Evolutionary conservation across 2,888 invertebrate genomes (phyloP).

Genomic region (Alsophila aescularia): DNA sequence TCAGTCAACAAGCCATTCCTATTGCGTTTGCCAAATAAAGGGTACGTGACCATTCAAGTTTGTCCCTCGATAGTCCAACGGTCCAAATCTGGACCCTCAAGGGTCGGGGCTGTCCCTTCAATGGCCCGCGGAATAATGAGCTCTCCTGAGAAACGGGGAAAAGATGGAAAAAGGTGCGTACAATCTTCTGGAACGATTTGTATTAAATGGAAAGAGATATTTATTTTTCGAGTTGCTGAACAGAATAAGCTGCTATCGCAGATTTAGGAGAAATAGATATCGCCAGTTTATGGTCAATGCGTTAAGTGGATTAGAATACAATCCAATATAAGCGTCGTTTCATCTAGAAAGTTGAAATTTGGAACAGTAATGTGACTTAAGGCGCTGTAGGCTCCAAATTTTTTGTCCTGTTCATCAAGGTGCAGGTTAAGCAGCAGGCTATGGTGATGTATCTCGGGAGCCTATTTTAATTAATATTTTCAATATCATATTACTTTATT

Average conservation of each 20-base stretch:
- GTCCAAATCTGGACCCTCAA: constrained; percentile 39
- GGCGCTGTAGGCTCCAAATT: too few species aligned
- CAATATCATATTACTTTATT: too few species aligned
- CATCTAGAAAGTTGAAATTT: too few species aligned
- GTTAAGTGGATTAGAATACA: too few species aligned
- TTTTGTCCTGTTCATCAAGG: too few species aligned
- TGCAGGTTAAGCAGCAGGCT: too few species aligned
- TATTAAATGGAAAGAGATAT: constrained; percentile 45
- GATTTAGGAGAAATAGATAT: too few species aligned
- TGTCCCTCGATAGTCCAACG: constrained; percentile 44
- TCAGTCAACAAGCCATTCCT: constrained; percentile 36
- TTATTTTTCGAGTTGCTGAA: constrained; percentile 42
- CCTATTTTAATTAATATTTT: too few species aligned
- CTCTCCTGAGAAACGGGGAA: constrained; percentile 38
- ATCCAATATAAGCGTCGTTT: too few species aligned
- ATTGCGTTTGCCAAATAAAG: constrained; percentile 53
- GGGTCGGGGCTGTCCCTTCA: constrained; percentile 43
- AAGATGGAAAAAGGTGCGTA: constrained; percentile 45
- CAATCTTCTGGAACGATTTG: constrained; percentile 42
- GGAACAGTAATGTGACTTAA: too few species aligned
- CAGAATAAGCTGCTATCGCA: constrained; percentile 25
- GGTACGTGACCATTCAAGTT: constrained; percentile 48
- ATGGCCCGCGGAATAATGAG: constrained; percentile 49
- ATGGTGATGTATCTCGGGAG: too few species aligned
- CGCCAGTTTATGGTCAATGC: too few species aligned